These are phyloP conservation scores for Yponomeuta malinellus DNA, from an alignment of 2,888 invertebrate genomes.

Conservation along the genomic window DNA sequence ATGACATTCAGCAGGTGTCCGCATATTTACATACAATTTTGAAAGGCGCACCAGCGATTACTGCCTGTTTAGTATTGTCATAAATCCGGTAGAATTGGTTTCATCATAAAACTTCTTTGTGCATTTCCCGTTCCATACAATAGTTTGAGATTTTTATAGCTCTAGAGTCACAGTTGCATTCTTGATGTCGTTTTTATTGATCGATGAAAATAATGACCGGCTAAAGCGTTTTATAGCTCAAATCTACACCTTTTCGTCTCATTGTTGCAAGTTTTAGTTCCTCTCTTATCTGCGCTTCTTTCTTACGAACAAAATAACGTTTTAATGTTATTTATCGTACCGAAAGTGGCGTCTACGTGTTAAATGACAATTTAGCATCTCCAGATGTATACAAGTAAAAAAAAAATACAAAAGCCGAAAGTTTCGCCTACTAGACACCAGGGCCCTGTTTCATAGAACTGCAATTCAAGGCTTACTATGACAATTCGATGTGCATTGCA, in stretches of 20 bases:
- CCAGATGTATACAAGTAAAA: no score
- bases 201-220: conserved; percentile 1
- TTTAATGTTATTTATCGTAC: not conserved
- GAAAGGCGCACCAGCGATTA: conserved; percentile 53
- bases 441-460: no score
- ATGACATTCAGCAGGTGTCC: conserved; percentile 72
- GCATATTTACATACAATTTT: conserved; percentile 73
- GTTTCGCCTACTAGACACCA: no score
- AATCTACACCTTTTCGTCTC: not conserved
- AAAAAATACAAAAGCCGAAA: no score
- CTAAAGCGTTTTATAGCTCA: not conserved
- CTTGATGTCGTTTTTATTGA: not conserved
- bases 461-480: no score
- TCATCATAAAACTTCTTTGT: conserved; percentile 28
- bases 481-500: no score
- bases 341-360: not conserved
- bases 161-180: not conserved
- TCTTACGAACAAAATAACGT: not conserved
- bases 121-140: not conserved
- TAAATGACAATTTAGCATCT: no score
- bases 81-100: conserved; percentile 52
- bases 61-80: conserved; percentile 46
- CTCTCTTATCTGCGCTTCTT: not conserved
- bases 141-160: not conserved
- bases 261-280: not conserved